Evolutionary conservation across 2,888 invertebrate species (phyloP).

Genomic region (Hirtodrosophila cameraria): DNA sequence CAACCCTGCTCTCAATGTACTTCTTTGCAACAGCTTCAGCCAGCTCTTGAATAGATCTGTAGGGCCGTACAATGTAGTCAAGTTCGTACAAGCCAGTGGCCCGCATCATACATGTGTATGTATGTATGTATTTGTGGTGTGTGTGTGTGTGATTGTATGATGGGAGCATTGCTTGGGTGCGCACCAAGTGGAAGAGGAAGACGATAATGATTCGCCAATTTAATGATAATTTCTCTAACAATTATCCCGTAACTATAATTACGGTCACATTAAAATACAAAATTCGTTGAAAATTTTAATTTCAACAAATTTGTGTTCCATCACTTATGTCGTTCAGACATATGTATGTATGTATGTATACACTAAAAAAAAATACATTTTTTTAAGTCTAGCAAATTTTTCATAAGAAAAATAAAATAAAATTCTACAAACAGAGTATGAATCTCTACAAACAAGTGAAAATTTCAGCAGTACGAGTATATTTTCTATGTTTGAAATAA

Average conservation of each 20-base stretch:
- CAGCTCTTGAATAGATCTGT: no score
- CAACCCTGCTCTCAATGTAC: no score
- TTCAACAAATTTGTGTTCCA: slow-evolving; percentile 52
- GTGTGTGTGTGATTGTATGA: neutral
- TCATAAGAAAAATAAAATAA: no score
- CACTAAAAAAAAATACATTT: no score
- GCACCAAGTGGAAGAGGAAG: slow-evolving; percentile 46
- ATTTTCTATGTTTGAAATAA: no score
- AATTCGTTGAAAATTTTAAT: slow-evolving; percentile 58
- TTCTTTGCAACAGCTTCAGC: no score
- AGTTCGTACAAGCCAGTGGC: no score
- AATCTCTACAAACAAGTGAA: no score
- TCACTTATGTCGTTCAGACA: slow-evolving; percentile 6
- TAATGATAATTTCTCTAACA: slow-evolving; percentile 67
- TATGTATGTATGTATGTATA: neutral
- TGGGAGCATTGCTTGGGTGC: slow-evolving; percentile 22
- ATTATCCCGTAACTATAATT: slow-evolving; percentile 63
- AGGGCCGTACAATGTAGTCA: no score
- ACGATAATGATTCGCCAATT: slow-evolving; percentile 76
- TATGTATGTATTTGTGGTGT: neutral
- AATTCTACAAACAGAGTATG: no score
- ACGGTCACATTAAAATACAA: slow-evolving; percentile 47
- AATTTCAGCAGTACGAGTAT: no score
- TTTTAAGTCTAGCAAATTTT: no score
- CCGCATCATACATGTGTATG: neutral